phyloP scores from a whole-genome alignment of 2,888 invertebrate species.

The Stegophylla sp. region DNA sequence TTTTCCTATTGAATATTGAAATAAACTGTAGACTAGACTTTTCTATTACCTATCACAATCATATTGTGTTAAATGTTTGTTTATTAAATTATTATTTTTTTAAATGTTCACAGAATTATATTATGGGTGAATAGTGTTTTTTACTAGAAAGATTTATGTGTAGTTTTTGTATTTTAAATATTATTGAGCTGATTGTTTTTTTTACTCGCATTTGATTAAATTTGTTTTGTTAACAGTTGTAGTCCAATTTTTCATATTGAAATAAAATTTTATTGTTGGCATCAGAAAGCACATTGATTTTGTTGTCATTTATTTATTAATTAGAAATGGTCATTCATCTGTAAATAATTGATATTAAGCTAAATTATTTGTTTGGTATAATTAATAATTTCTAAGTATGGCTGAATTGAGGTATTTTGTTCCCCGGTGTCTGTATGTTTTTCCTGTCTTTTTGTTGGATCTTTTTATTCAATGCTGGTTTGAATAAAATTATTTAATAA shows the following conservation, averaged over 20 bases:
- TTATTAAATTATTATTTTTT: constrained; percentile 27
- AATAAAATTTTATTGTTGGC: not conserved
- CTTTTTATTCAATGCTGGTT: too few species aligned
- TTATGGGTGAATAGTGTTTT: constrained; percentile 39
- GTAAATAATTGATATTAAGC: too few species aligned
- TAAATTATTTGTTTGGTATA: too few species aligned
- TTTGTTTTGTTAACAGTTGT: constrained; percentile 15
- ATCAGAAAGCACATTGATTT: too few species aligned
- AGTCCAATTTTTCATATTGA: not conserved
- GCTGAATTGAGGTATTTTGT: too few species aligned
- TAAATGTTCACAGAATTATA: not conserved
- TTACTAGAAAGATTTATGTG: constrained; percentile 15
- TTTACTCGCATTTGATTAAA: constrained; percentile 7
- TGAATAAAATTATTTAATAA: too few species aligned
- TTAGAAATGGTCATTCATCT: too few species aligned
- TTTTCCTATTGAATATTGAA: constrained; percentile 52
- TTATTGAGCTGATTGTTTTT: constrained; percentile 41
- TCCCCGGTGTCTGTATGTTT: too few species aligned
- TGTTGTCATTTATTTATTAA: too few species aligned
- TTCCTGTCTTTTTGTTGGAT: too few species aligned
- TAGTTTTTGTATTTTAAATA: constrained; percentile 31
- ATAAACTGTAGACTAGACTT: not conserved
- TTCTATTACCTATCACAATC: constrained; percentile 16
- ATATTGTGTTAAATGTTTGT: not conserved
- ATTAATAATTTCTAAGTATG: too few species aligned